A percentile compares a stretch with the other conserved stretches of the same genome.
Conservation (phyloP, 1,140 invertebrate genomes). For the Achroia grisella region DNA sequence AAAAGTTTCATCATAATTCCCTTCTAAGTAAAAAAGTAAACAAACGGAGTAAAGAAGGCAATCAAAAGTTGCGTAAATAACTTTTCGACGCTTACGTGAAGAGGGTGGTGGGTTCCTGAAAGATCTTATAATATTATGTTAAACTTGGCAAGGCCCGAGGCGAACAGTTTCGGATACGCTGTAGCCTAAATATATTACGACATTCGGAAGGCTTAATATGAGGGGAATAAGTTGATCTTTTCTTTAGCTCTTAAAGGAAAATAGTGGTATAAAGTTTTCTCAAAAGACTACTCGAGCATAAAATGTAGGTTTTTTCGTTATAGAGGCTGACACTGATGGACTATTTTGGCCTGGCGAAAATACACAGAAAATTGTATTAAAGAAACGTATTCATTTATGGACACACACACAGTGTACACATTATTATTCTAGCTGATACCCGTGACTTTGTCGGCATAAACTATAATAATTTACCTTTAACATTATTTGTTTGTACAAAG, state of each 20-base stretch:
- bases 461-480: too few relatives aligned
- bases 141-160: constrained; percentile 14
- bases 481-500: too few relatives aligned
- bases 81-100: constrained; percentile 42
- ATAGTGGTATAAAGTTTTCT: too few relatives aligned
- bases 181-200: constrained; percentile 19
- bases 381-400: too few relatives aligned
- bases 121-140: constrained; percentile 33
- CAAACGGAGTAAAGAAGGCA: constrained; percentile 51
- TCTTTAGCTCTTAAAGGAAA: background rate
- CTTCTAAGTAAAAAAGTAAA: constrained; percentile 55
- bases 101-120: constrained; percentile 15
- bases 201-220: constrained; percentile 6
- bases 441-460: too few relatives aligned
- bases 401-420: too few relatives aligned
- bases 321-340: too few relatives aligned
- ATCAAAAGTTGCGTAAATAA: constrained; percentile 62
- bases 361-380: background rate
- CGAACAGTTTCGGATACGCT: constrained; percentile 4
- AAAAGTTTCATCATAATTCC: constrained; percentile 59
- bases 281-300: too few relatives aligned
- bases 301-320: too few relatives aligned
- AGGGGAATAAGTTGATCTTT: constrained; percentile 1
- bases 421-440: too few relatives aligned
- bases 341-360: too few relatives aligned